These are phyloP conservation scores for Trichogramma evanescens DNA, from an alignment of 2,888 invertebrate species.

Conservation along the genomic window DNA sequence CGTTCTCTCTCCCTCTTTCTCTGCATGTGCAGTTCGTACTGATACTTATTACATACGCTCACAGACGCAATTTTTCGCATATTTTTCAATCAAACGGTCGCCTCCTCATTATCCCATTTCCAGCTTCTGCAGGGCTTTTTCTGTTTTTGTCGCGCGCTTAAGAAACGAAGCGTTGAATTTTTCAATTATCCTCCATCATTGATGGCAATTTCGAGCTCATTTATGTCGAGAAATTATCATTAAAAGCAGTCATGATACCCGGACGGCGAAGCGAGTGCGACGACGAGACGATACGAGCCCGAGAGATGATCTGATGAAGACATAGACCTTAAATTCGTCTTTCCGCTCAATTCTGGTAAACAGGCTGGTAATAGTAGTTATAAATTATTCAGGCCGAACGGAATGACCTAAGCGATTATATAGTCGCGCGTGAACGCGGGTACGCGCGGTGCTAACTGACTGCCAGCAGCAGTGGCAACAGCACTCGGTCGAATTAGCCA, in stretches of 20 bases:
- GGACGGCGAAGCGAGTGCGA: conserved; percentile 19
- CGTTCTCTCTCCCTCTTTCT: conserved; percentile 12
- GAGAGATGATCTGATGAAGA: conserved; percentile 13
- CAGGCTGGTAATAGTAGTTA: conserved; percentile 39
- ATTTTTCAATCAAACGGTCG: conserved; percentile 17
- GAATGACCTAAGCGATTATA: conserved; percentile 45
- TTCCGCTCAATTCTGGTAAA: conserved; percentile 47
- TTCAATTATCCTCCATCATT: conserved; percentile 21
- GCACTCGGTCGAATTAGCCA: conserved; percentile 40
- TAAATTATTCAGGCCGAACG: conserved; percentile 49
- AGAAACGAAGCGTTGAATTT: conserved; percentile 19
- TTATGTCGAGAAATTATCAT: conserved; percentile 18
- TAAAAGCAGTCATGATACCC: not conserved
- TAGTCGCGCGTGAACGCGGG: conserved; percentile 33
- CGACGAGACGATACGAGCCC: conserved; percentile 8
- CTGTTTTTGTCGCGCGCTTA: not conserved
- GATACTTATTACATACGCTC: not conserved
- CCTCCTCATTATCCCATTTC: not conserved
- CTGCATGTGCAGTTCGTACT: no score
- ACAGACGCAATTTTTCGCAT: conserved; percentile 20
- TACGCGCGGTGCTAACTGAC: conserved; percentile 27
- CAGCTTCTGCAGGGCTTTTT: not conserved
- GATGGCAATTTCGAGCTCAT: conserved; percentile 17
- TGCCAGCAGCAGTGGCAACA: conserved; percentile 32
- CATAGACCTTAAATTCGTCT: conserved; percentile 44